Base-by-base conservation (phyloP, 2,888 invertebrate genomes). In the Ormyrus thymus region DNA sequence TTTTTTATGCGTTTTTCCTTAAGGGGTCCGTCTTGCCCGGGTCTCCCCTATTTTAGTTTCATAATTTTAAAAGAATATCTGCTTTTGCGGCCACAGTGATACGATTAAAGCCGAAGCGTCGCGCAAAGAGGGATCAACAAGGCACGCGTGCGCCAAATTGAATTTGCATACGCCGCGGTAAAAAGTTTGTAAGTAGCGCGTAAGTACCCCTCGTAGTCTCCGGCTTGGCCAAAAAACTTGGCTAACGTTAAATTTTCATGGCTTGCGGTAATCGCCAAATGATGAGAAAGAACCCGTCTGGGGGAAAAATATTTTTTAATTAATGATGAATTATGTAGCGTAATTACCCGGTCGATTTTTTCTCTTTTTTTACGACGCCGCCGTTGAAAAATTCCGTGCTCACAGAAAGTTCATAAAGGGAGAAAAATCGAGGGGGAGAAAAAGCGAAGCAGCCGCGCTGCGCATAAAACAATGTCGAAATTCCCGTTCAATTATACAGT, bases 271-370 rank as follows among this genome's bases (percentile, higher is more conserved):
- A 74, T 74, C 43, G 51, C 46, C 51, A 46, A 69, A 74, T 73
- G 74, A 78, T 69, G 69, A 68, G 15, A 65, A 62, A 61, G 11
- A 73, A 71, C 56, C 51, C 50, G 10, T 1, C 9, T 13, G 13
- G 1, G 29, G 1, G 43, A 15, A 59, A 74, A 78, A 74, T 70
- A 74, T 78, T 70, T 70, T 75, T 69, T 69, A 70, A 75, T 71
- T 79, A 79, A 79, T 79, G 66, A 76, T 75, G 75, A 79, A 62
- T 71, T 75, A 79, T 46, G 71, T 9, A 48, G 45, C 43, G 71
- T 58, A 75, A 79, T 71, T 74, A 70, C 65, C 62, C 11, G 5
- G 13, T 6, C 46, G 9, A 46, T 43, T 73, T 59, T 70, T 58
- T 48, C 43, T 13, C 7, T 45, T 13, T 11, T 75, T 68, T 61